Percentiles rank a stretch among this genome's conserved stretches.
Evolutionary conservation across 2,113 vertebrate genomes (phyloP).

Genomic region (Phylloscopus whistleri): DNA sequence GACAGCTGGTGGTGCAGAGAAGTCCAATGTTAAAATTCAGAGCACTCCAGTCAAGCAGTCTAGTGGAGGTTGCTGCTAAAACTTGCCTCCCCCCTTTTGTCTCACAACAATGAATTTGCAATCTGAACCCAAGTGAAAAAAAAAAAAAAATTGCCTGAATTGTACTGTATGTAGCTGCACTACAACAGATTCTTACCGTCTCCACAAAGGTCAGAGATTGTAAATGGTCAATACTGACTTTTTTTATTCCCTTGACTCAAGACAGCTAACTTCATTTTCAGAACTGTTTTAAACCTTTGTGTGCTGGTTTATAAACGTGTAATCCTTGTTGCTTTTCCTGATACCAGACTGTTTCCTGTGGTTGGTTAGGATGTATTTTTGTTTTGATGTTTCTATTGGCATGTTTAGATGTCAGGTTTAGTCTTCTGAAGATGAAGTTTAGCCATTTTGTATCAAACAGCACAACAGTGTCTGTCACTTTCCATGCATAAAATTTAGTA

Average conservation of each 20-base stretch:
- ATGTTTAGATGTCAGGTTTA: conserved; percentile 86
- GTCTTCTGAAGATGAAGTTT: conserved; percentile 88
- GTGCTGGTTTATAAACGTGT: conserved; percentile 87
- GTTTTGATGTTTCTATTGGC: conserved; percentile 87
- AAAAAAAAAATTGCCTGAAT: conserved; percentile 89
- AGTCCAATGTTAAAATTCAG: conserved; percentile 97
- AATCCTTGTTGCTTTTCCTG: conserved; percentile 91
- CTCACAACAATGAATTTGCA: conserved; percentile 85
- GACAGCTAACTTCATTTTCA: conserved; percentile 88
- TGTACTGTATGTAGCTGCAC: conserved; percentile 99
- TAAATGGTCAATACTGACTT: conserved; percentile 86
- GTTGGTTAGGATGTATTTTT: conserved; percentile 84
- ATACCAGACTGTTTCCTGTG: conserved; percentile 85
- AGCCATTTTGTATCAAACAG: conserved; percentile 87
- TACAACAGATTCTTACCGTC: conserved; percentile 89
- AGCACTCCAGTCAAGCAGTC: conserved; percentile 98
- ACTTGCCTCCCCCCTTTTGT: conserved; percentile 70
- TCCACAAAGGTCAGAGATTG: conserved; percentile 88
- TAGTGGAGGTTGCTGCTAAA: conserved; percentile 93
- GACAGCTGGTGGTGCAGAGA: conserved; percentile 86
- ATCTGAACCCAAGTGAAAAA: conserved; percentile 84
- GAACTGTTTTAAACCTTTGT: conserved; percentile 87
- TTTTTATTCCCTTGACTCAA: conserved; percentile 84
- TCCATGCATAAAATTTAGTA: conserved; percentile 88
- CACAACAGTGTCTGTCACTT: conserved; percentile 88